phyloP scores from a whole-genome alignment of 2,888 invertebrate species.

The Coleophora deauratella region DNA sequence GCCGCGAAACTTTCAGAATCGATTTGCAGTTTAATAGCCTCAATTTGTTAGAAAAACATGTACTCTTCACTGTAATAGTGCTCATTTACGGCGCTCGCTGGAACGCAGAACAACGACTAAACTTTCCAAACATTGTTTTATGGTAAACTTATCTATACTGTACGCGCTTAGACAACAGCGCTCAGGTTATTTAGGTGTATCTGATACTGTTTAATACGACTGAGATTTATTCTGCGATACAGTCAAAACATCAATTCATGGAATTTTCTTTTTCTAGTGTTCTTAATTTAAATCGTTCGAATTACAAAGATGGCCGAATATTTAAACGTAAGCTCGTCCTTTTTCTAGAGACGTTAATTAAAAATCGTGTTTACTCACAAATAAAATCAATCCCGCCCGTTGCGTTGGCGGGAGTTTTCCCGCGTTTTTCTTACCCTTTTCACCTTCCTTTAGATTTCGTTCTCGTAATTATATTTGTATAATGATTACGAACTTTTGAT shows the following conservation, averaged over 20 bases:
- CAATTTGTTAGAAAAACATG: slow-evolving; percentile 19
- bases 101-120: too few species aligned
- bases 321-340: slow-evolving; percentile 22
- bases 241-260: too few species aligned
- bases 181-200: too few species aligned
- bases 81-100: too few species aligned
- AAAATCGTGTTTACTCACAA: slow-evolving; percentile 69
- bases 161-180: too few species aligned
- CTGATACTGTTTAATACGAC: too few species aligned
- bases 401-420: slow-evolving; percentile 27
- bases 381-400: slow-evolving; percentile 64
- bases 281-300: too few species aligned
- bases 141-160: too few species aligned
- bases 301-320: slow-evolving; percentile 12
- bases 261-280: too few species aligned
- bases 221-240: too few species aligned
- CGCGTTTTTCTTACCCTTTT: slow-evolving; percentile 45
- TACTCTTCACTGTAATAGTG: neutral
- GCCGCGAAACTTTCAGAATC: slow-evolving; percentile 10
- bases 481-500: slow-evolving; percentile 54
- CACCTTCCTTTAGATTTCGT: slow-evolving; percentile 29
- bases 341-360: slow-evolving; percentile 37
- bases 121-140: too few species aligned
- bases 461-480: slow-evolving; percentile 57
- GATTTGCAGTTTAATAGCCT: slow-evolving; percentile 16